A percentile compares a stretch with the other conserved stretches of the same genome.
phyloP scores from a whole-genome alignment of 2,113 vertebrate genomes.

The Zootoca vivipara region DNA sequence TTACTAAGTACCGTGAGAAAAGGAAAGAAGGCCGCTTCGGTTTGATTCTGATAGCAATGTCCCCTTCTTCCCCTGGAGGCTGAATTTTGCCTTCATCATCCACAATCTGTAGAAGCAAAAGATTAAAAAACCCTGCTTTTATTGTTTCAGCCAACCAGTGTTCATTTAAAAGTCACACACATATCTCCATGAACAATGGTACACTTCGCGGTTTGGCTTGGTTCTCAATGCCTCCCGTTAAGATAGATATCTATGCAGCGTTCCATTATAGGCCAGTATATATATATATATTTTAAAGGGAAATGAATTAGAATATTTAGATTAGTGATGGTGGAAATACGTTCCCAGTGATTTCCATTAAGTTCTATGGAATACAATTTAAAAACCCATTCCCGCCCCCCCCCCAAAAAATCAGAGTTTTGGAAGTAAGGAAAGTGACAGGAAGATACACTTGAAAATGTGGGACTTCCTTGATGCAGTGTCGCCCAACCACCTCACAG shows the following conservation, averaged over 20 bases:
- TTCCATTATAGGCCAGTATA: background rate
- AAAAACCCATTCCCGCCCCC: too few relatives aligned
- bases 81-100: slow-evolving; percentile 73
- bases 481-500: too few relatives aligned
- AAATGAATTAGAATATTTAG: background rate
- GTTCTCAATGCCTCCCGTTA: background rate
- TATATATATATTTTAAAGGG: too few relatives aligned
- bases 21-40: slow-evolving; percentile 76
- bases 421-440: too few relatives aligned
- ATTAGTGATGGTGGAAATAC: background rate
- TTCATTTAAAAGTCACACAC: background rate
- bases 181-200: background rate
- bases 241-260: too few relatives aligned
- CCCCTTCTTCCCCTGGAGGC: slow-evolving; percentile 75
- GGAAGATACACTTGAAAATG: too few relatives aligned
- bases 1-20: slow-evolving; percentile 79
- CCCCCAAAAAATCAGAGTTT: too few relatives aligned
- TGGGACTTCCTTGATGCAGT: background rate
- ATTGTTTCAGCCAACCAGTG: background rate
- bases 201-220: background rate
- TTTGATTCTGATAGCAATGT: slow-evolving; percentile 73
- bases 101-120: slow-evolving; percentile 68
- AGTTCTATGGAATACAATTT: background rate
- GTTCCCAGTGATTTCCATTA: background rate
- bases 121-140: rapidly evolving